Base-by-base conservation (phyloP, 2,113 vertebrate genomes). In the Seriola rivoliana region DNA sequence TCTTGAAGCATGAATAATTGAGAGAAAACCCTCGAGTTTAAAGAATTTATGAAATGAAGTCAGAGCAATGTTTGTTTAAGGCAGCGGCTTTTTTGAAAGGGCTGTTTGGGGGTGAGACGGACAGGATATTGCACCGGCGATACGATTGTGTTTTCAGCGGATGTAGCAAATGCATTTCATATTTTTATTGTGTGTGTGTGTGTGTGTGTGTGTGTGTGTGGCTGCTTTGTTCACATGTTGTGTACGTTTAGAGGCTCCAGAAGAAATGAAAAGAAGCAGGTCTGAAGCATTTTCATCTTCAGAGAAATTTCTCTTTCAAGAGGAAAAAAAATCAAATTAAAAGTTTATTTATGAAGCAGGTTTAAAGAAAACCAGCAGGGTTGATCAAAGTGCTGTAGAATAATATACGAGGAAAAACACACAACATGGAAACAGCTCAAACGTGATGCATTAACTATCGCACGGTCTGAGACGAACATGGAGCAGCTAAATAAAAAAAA, bases 1-100 rank as follows among this genome's bases (percentile, higher is more conserved):
- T 89, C 85, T 73, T 34, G 46, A 25, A 25, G 46, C 74, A 88
- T 95, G 44, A 93, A 94, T 95, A 85, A 94, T 95, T 90, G 64
- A 95, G 70, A 60, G 73, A 71, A 46, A 86, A 84, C 80, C 65
- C 66, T n/a, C 44, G 86, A 80, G 86, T 88, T 87, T 94, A 88
- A 94, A 94, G 85, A 92, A 94, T 94, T 94, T 59, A 94, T 93
- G 90, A 94, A 87, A 88, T 86, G 77, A 86, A 90, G 86, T 89
- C 70, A 86, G 86, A 78, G 86, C 72, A 17, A 58, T 93, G 91
- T 94, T 94, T 93, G 91, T 94, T 94, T 93, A 93, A 92, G 91
- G 81, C 84, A 67, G 82, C 54, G 32, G 71, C 78, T 85, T 32
- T 81, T 83, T 40, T 59, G 25, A 88, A 88, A 87, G 46, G 85